Percentiles rank a stretch among this genome's conserved stretches.
Conservation (phyloP, 2,797 vertebrate species). For the Pogonophryne albipinna region DNA sequence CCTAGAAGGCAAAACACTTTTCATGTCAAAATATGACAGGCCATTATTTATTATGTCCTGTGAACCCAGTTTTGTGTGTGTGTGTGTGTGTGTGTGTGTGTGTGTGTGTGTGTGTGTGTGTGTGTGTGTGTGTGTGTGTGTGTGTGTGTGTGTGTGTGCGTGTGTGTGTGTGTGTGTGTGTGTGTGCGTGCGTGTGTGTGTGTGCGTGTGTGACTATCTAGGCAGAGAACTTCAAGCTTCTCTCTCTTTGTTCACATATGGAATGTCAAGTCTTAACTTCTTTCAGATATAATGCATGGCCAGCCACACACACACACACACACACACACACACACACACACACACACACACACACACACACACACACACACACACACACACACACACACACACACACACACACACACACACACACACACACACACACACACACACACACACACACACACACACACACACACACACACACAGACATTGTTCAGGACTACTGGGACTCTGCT, state of each 20-base stretch:
- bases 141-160: too few species aligned
- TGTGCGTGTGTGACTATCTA: too few species aligned
- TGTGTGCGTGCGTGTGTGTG: too few species aligned
- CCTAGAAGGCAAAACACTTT: not conserved
- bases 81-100: too few species aligned
- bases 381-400: constrained; percentile 17
- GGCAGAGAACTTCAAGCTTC: not conserved
- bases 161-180: too few species aligned
- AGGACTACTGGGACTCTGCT: constrained; percentile 58
- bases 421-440: not conserved
- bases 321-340: too few species aligned
- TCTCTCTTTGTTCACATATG: constrained; percentile 6
- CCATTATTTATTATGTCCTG: too few species aligned
- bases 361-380: too few species aligned
- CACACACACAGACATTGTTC: constrained; percentile 73
- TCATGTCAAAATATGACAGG: not conserved
- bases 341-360: too few species aligned
- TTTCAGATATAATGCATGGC: constrained; percentile 21
- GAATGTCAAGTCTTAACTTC: constrained; percentile 14
- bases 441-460: constrained; percentile 4
- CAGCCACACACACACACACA: too few species aligned
- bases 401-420: constrained; percentile 13
- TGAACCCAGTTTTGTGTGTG: too few species aligned
- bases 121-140: not conserved
- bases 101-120: too few species aligned